Conservation (phyloP, 2,797 vertebrate genomes). For the Dicrostonyx torquatus region DNA sequence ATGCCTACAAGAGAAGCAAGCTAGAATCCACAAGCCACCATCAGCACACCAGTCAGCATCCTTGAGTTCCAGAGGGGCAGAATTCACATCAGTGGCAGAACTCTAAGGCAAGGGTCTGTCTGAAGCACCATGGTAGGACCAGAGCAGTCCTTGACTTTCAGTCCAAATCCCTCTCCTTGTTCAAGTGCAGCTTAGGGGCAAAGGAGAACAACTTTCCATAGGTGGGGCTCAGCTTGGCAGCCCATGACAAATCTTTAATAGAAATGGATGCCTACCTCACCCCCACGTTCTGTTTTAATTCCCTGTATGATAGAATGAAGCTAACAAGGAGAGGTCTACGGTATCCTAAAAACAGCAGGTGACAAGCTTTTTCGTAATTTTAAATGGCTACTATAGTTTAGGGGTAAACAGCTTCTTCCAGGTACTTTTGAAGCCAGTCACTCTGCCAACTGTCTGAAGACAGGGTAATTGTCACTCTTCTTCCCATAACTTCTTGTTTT, state of each 20-base stretch:
- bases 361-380: constrained; percentile 42
- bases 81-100: background rate
- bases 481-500: constrained; percentile 65
- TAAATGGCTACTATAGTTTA: background rate
- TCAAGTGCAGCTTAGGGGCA: background rate
- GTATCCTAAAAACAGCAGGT: constrained; percentile 18
- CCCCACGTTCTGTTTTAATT: constrained; percentile 29
- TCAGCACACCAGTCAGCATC: background rate
- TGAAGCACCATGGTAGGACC: background rate
- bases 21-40: background rate
- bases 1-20: background rate
- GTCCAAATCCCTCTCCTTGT: background rate
- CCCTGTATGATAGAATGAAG: background rate
- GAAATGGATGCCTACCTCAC: background rate
- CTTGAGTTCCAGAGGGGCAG: accelerated
- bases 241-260: constrained; percentile 1
- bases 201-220: background rate
- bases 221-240: background rate
- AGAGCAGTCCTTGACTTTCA: background rate
- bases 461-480: constrained; percentile 43
- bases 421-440: constrained; percentile 28
- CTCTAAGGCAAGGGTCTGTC: background rate
- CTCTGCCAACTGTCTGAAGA: constrained; percentile 29
- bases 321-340: constrained; percentile 29
- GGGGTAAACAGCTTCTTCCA: constrained; percentile 19